phyloP scores from a whole-genome alignment of 2,888 invertebrate species.

The Eugnorisma glareosa region DNA sequence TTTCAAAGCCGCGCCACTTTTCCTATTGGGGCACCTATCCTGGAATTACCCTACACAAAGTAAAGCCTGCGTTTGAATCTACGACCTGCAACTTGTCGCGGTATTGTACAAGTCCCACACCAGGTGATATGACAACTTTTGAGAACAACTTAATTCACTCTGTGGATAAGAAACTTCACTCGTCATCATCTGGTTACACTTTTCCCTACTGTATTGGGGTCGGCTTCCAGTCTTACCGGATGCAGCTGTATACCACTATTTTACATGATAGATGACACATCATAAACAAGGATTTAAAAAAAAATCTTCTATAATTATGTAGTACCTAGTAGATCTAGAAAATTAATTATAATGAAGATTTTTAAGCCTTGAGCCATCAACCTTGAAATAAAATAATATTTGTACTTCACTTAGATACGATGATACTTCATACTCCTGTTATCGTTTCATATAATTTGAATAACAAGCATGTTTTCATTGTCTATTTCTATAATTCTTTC shows the following conservation, averaged over 20 bases:
- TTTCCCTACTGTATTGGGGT: background rate
- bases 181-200: background rate
- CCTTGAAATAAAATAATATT: background rate
- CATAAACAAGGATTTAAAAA: too few species aligned
- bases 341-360: background rate
- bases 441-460: slow-evolving; percentile 21
- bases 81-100: too few species aligned
- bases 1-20: too few species aligned
- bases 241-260: too few species aligned
- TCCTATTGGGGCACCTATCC: too few species aligned
- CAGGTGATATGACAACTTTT: background rate
- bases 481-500: slow-evolving; percentile 18
- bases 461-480: background rate
- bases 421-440: slow-evolving; percentile 16
- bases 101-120: background rate
- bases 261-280: too few species aligned
- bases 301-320: too few species aligned
- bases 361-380: slow-evolving; percentile 4
- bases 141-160: background rate
- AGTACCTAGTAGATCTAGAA: background rate
- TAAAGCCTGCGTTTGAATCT: too few species aligned
- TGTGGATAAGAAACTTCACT: background rate
- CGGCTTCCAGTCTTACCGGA: background rate
- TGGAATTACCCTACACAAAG: too few species aligned
- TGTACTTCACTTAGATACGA: background rate